phyloP scores from a whole-genome alignment of 2,113 vertebrate genomes.

The Protobothrops mucrosquamatus region DNA sequence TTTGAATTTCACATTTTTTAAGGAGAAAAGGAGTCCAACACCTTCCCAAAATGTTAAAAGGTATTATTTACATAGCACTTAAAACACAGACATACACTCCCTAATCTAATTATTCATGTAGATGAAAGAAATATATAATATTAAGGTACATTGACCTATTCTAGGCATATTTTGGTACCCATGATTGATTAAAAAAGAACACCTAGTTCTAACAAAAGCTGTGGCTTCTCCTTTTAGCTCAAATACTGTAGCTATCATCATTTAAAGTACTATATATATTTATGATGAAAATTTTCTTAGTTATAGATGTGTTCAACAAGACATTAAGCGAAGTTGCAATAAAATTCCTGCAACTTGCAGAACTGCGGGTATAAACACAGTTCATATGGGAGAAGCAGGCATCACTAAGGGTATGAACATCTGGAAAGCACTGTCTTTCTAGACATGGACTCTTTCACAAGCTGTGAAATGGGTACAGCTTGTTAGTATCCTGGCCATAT shows the following conservation, averaged over 20 bases:
- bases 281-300: not conserved
- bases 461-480: not conserved
- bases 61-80: not conserved
- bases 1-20: not conserved
- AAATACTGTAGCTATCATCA: not conserved
- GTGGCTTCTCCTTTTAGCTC: not conserved
- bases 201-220: not conserved
- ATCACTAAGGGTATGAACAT: not conserved
- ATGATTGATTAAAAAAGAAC: not conserved
- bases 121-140: not conserved
- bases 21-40: not conserved
- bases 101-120: not conserved
- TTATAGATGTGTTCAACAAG: not conserved
- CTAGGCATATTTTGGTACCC: not conserved
- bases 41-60: not conserved
- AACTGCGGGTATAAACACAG: constrained; percentile 26
- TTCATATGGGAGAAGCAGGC: constrained; percentile 25
- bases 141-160: not conserved
- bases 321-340: not conserved
- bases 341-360: constrained; percentile 4
- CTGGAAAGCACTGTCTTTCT: not conserved
- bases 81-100: not conserved
- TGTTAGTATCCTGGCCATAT: not conserved
- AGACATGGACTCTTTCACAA: not conserved
- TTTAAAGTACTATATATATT: not conserved